phyloP scores from a whole-genome alignment of 2,113 vertebrate species.

The Rhadina sibilatrix region DNA sequence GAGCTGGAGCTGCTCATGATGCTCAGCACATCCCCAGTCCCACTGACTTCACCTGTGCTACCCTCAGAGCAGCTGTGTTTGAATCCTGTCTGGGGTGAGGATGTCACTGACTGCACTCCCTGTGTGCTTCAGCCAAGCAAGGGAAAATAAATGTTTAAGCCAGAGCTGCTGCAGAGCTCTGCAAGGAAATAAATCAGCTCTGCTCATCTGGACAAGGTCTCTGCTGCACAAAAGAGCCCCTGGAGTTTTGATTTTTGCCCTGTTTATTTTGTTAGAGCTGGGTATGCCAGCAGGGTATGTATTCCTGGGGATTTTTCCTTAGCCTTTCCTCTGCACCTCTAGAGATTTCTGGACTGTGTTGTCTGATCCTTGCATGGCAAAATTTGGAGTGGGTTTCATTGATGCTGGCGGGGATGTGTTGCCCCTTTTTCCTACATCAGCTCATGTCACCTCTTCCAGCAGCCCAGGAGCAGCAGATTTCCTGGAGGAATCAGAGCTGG shows the following conservation, averaged over 20 bases:
- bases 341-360: neutral
- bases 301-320: neutral
- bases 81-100: neutral
- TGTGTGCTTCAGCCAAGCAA: neutral
- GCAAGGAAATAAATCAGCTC: neutral
- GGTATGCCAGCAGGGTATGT: neutral
- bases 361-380: neutral
- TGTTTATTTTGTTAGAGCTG: neutral
- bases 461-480: neutral
- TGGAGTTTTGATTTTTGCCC: neutral
- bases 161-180: neutral
- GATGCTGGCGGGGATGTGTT: no score
- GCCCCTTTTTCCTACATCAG: neutral
- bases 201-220: neutral
- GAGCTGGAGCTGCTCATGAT: neutral
- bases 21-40: neutral
- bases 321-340: neutral
- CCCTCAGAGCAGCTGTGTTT: neutral
- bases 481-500: rapidly evolving
- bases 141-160: neutral
- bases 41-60: neutral
- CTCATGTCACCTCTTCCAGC: rapidly evolving
- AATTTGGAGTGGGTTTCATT: neutral
- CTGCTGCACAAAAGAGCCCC: neutral
- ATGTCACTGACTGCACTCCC: neutral